These are phyloP conservation scores for Mandrillus leucophaeus DNA, from an alignment of 2,113 vertebrate species.

Conservation along the genomic window DNA sequence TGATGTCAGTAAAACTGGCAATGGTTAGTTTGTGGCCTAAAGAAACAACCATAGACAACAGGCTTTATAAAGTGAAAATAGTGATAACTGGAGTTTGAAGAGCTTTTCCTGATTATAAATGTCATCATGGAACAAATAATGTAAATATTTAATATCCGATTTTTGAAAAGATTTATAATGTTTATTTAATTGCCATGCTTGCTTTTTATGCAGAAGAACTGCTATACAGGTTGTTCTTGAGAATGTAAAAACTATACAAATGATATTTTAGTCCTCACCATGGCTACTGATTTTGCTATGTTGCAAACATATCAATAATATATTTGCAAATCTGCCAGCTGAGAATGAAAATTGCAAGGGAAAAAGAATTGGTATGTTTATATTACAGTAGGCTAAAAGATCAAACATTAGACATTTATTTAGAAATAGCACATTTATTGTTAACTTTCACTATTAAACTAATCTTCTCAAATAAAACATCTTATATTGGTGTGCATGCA, in stretches of 20 bases:
- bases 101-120: constrained; percentile 51
- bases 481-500: constrained; percentile 69
- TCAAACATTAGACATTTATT: constrained; percentile 74
- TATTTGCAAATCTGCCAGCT: constrained; percentile 79
- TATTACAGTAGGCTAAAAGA: constrained; percentile 72
- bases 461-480: constrained; percentile 77
- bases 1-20: constrained; percentile 67
- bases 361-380: constrained; percentile 77
- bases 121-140: constrained; percentile 46
- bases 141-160: constrained; percentile 54
- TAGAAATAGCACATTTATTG: constrained; percentile 69
- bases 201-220: constrained; percentile 28
- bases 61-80: constrained; percentile 70
- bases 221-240: constrained; percentile 49
- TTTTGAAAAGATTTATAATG: constrained; percentile 60
- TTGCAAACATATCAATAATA: constrained; percentile 74
- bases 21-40: constrained; percentile 68
- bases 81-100: constrained; percentile 67
- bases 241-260: constrained; percentile 63
- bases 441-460: constrained; percentile 73
- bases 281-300: constrained; percentile 78
- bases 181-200: constrained; percentile 70
- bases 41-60: constrained; percentile 74
- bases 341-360: constrained; percentile 76
- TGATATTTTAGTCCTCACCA: constrained; percentile 77